Evolutionary conservation across 2,888 invertebrate genomes (phyloP).

Genomic region (Polydrusus pterygomalis): DNA sequence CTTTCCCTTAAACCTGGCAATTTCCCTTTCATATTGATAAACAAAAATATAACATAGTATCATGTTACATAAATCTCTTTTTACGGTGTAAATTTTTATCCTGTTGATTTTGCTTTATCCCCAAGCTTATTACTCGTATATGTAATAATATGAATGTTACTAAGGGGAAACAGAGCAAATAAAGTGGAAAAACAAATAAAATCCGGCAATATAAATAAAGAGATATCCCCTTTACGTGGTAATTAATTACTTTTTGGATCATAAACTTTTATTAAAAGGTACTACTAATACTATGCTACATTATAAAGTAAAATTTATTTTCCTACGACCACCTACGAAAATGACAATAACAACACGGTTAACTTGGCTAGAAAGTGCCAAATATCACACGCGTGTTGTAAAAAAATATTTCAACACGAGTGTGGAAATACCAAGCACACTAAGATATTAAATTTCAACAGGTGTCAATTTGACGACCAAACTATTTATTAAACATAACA

Average conservation of each 20-base stretch:
- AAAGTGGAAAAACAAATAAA: slow-evolving; percentile 17
- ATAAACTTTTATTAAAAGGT: neutral
- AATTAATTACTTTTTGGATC: slow-evolving; percentile 6
- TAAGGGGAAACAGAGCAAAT: slow-evolving; percentile 6
- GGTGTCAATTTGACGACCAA: too few relatives aligned
- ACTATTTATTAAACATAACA: too few relatives aligned
- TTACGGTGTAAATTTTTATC: slow-evolving; percentile 8
- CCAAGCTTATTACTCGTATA: slow-evolving; percentile 4
- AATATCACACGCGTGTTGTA: too few relatives aligned
- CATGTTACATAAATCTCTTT: neutral
- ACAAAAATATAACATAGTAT: neutral
- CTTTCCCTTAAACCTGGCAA: neutral
- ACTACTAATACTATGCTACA: neutral
- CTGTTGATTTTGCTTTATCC: slow-evolving; percentile 12
- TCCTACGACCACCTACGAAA: too few relatives aligned
- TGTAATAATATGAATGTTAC: slow-evolving; percentile 6
- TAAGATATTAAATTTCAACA: too few relatives aligned
- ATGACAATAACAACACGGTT: too few relatives aligned
- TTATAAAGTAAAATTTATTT: too few relatives aligned
- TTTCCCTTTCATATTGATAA: neutral
- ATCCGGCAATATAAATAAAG: slow-evolving; percentile 13
- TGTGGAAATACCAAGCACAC: too few relatives aligned
- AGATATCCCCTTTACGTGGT: neutral
- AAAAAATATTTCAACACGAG: too few relatives aligned
- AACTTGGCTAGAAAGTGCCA: too few relatives aligned